Evolutionary conservation across 2,888 invertebrate species (phyloP).

Genomic region (Fabriciana adippe): DNA sequence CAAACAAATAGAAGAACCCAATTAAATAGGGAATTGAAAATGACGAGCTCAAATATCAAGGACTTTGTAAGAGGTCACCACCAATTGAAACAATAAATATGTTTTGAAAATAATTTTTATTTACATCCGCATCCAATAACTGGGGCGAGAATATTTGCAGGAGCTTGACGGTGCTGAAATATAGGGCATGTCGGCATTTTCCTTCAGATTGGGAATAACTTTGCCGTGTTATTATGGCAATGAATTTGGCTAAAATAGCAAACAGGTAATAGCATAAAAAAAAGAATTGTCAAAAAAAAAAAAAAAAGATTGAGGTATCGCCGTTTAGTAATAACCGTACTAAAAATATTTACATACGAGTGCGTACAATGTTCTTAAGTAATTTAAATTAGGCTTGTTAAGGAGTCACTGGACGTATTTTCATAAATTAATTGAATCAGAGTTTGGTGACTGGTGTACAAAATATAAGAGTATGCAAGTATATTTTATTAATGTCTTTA

Average conservation of each 20-base stretch:
- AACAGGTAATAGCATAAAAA: too few relatives aligned
- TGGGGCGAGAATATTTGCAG: conserved; percentile 9
- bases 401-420: background rate
- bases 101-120: conserved; percentile 40
- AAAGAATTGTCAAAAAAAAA: too few relatives aligned
- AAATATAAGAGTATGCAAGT: too few relatives aligned
- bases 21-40: conserved; percentile 57
- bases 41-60: conserved; percentile 56
- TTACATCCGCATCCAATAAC: conserved; percentile 23
- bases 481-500: too few relatives aligned
- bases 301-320: too few relatives aligned
- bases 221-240: too few relatives aligned
- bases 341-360: too few relatives aligned
- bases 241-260: too few relatives aligned
- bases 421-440: background rate
- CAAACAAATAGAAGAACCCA: conserved; percentile 50
- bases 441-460: too few relatives aligned
- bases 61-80: conserved; percentile 43
- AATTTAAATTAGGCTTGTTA: too few relatives aligned
- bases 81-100: conserved; percentile 45
- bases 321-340: too few relatives aligned
- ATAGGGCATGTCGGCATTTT: background rate
- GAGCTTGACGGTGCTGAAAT: background rate
- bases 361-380: too few relatives aligned
- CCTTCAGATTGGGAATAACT: background rate